Conservation (phyloP, 1,140 invertebrate genomes). For the Chironomus tepperi region DNA sequence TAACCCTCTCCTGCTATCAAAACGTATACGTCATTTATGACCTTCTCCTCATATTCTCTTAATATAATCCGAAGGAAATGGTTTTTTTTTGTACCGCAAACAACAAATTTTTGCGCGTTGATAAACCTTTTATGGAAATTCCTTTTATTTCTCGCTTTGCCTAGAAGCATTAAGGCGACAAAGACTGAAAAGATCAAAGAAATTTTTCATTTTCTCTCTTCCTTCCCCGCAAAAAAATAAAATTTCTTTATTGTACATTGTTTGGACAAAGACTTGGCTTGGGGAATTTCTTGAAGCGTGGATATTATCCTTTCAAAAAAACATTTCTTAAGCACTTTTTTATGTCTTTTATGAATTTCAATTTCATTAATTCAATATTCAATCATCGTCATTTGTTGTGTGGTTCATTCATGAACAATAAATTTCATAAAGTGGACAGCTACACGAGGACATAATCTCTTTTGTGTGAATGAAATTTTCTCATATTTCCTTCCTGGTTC, state of each 20-base stretch:
- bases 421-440: no score
- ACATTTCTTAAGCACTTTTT: no score
- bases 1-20: background rate
- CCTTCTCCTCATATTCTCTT: no score
- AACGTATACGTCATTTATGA: no score
- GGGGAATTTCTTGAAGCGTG: background rate
- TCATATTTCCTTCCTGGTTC: no score
- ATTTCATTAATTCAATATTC: no score
- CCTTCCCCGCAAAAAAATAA: background rate
- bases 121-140: slow-evolving; percentile 7
- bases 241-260: background rate
- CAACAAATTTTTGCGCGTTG: slow-evolving; percentile 2
- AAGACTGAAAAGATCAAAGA: background rate
- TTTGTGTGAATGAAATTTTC: no score
- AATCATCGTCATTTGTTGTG: no score
- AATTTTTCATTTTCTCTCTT: background rate
- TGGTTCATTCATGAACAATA: no score
- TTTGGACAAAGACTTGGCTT: background rate
- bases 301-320: background rate
- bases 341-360: no score
- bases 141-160: background rate
- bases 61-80: background rate
- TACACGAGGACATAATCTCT: no score
- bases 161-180: background rate
- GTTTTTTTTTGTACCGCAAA: background rate